Evolutionary conservation across 2,888 invertebrate species (phyloP), one percentile per base, ranked within the genome.

Genomic region (Platypus cylindrus): DNA sequence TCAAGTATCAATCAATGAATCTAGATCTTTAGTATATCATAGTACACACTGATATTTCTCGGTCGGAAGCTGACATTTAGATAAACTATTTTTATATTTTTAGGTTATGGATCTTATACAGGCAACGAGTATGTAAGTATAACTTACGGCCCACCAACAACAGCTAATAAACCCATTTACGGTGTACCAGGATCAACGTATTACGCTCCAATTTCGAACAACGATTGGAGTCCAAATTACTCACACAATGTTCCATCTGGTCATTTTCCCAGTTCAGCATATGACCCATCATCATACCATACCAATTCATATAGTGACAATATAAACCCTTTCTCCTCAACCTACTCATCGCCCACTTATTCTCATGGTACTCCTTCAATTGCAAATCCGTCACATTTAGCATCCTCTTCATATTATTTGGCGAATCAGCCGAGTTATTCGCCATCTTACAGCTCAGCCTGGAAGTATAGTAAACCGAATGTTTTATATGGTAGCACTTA

Each of bases 101-200:
- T 42, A 48, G 55, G 55, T 23, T 60, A 61, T 44, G 61, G 60
- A 8, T 56, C 59, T 13, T 56, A 55, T 2, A 56, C 56, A 41
- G 59, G 59, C 7, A 53, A 58, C 37, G 60, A 60, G 40, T 47
- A 54, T 20, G 51, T 61, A 15, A 59, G 58, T 33, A 55, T 60
- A 25, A 60, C 60, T 17, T 58, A 59, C 36, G 55, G 56, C n/a
- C 58, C 59, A 18, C 52, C 53, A n/a, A 30, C 35, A 5, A 26
- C 35, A 8, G 43, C 38, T 14, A 36, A 24, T 22, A 43, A 38
- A 30, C 43, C 43, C n/a, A 28, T 40, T n/a, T 43, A 43, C 24
- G 43, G 43, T n/a, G 34, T 36, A 3, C 43, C 43, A 5, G 37
- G 43, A 1, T 5, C 20, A 3, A 13, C 20, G 13, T 18, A 27